phyloP scores from a whole-genome alignment of 2,113 vertebrate genomes.

The Atractosteus spatula region DNA sequence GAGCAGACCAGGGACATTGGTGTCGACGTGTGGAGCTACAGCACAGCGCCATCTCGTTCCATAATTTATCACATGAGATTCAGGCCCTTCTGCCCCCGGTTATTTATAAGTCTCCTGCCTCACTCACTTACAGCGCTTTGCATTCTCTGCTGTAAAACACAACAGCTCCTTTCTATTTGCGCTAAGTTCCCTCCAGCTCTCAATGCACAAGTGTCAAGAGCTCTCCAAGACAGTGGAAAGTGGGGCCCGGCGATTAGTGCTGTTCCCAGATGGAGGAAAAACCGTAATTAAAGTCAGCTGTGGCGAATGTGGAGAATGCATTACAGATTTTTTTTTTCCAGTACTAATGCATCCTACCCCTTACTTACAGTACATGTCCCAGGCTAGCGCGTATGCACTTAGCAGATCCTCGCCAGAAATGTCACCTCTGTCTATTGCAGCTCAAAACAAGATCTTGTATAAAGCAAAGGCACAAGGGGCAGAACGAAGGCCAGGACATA shows the following conservation, averaged over 20 bases:
- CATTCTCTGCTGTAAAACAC: neutral
- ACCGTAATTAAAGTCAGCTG: neutral
- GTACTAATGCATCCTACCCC: too few species aligned
- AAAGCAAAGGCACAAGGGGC: too few species aligned
- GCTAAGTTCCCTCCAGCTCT: neutral
- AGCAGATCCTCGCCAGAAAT: too few species aligned
- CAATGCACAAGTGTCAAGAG: neutral
- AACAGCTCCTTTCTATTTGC: neutral
- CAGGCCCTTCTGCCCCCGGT: slow-evolving; percentile 10
- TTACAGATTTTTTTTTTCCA: too few species aligned
- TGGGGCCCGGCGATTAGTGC: too few species aligned
- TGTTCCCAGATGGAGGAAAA: neutral
- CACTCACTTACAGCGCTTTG: slow-evolving; percentile 2
- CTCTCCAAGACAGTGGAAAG: neutral
- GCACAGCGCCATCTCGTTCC: neutral
- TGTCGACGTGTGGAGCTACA: neutral
- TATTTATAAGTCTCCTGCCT: slow-evolving; percentile 12
- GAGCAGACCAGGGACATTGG: neutral
- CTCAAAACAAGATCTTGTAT: too few species aligned
- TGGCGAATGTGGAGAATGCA: too few species aligned
- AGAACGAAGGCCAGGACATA: too few species aligned
- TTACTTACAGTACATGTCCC: too few species aligned
- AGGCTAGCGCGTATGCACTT: too few species aligned
- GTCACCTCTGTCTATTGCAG: too few species aligned
- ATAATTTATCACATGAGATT: slow-evolving; percentile 19